Evolutionary conservation across 2,888 invertebrate species (phyloP).

Genomic region (Melitaea athalia): DNA sequence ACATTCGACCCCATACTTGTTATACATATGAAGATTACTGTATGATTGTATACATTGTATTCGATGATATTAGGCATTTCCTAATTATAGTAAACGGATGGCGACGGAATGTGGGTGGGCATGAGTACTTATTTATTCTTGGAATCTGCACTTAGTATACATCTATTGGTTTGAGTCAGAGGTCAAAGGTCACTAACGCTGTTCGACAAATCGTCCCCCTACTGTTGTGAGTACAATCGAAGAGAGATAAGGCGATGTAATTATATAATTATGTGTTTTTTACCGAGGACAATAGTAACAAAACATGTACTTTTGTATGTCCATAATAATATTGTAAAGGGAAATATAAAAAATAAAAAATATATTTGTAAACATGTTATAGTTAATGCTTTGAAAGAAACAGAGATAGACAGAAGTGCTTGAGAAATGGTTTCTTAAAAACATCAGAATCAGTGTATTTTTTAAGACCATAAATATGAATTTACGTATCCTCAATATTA

Average conservation of each 20-base stretch:
- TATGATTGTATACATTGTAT: slow-evolving; percentile 13
- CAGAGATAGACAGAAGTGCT: too few species aligned
- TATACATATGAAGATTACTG: not conserved
- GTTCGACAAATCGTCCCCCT: not conserved
- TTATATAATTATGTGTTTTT: slow-evolving; percentile 4
- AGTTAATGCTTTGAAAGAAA: too few species aligned
- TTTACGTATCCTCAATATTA: too few species aligned
- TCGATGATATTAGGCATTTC: slow-evolving; percentile 27
- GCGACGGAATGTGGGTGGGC: slow-evolving; percentile 33
- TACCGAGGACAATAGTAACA: not conserved
- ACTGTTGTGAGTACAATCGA: not conserved
- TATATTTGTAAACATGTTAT: too few species aligned
- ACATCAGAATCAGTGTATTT: too few species aligned
- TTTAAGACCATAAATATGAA: too few species aligned
- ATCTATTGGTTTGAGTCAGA: slow-evolving; percentile 31
- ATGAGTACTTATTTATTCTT: slow-evolving; percentile 28
- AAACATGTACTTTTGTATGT: not conserved
- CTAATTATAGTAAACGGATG: slow-evolving; percentile 41
- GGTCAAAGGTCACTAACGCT: slow-evolving; percentile 24
- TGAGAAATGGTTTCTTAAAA: too few species aligned
- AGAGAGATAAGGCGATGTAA: slow-evolving; percentile 3
- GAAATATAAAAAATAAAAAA: too few species aligned
- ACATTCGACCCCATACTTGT: not conserved
- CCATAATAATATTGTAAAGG: too few species aligned
- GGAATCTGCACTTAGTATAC: slow-evolving; percentile 28